A percentile compares a stretch with the other conserved stretches of the same genome.
phyloP scores from a whole-genome alignment of 2,797 vertebrate species.

The Geotrypetes seraphini region DNA sequence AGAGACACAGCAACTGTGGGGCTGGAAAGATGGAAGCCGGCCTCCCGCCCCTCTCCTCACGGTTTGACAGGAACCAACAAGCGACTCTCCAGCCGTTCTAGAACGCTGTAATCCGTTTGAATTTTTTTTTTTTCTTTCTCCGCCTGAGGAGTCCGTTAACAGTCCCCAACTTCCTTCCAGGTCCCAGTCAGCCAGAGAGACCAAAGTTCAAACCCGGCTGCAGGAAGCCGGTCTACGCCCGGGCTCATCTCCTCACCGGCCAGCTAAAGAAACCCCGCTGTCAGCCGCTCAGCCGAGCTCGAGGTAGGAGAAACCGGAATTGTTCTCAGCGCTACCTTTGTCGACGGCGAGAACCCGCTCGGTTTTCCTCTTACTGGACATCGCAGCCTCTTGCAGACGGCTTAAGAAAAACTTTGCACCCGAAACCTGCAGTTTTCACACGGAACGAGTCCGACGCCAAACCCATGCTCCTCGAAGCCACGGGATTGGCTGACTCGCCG shows the following conservation, averaged over 20 bases:
- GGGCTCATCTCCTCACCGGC: background rate
- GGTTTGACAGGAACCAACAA: background rate
- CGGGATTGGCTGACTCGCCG: conserved; percentile 27
- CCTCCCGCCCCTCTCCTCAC: too few species aligned
- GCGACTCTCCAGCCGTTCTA: too few species aligned
- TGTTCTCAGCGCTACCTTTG: background rate
- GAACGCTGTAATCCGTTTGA: too few species aligned
- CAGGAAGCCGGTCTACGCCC: background rate
- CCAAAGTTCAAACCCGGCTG: background rate
- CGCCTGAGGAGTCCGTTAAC: conserved; percentile 4
- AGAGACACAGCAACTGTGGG: too few species aligned
- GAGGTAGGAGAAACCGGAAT: background rate
- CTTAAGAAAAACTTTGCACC: conserved; percentile 91
- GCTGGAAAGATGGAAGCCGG: too few species aligned
- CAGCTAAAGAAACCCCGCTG: too few species aligned
- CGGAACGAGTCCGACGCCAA: conserved; percentile 69
- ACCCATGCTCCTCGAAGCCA: background rate
- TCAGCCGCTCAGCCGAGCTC: background rate
- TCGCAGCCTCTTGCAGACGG: conserved; percentile 80
- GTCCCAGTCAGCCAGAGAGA: background rate
- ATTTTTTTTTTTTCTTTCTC: too few species aligned
- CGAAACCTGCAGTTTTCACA: conserved; percentile 90
- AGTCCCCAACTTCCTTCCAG: background rate
- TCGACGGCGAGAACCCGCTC: conserved; percentile 6
- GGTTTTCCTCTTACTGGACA: conserved; percentile 35